A percentile compares a stretch with the other conserved stretches of the same genome.
Evolutionary conservation across 2,113 vertebrate genomes (phyloP).

Genomic region (Pygoscelis adeliae): DNA sequence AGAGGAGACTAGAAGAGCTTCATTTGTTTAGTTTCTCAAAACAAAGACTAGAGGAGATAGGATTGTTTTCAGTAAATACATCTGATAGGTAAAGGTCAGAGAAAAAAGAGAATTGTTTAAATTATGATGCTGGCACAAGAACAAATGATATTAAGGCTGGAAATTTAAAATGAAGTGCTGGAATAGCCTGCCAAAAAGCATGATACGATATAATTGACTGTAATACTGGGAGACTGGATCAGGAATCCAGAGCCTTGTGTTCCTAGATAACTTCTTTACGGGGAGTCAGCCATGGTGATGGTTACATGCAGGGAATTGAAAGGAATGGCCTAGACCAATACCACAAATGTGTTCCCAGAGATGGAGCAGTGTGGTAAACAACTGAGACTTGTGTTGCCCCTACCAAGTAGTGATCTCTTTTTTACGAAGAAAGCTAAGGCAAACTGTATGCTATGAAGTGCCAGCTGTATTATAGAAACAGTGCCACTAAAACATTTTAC

Average conservation of each 20-base stretch:
- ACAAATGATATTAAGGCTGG: conserved; percentile 36
- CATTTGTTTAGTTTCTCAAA: conserved; percentile 57
- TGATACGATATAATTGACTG: conserved; percentile 50
- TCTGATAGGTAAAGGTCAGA: conserved; percentile 63
- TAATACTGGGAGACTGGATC: conserved; percentile 5
- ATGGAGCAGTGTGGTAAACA: not conserved
- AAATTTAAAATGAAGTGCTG: conserved; percentile 30
- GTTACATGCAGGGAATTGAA: not conserved
- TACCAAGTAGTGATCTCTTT: not conserved
- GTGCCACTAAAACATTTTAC: not conserved
- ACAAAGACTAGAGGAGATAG: conserved; percentile 62
- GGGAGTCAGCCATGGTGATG: not conserved
- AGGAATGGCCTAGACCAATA: not conserved
- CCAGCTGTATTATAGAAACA: not conserved
- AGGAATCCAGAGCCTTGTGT: not conserved
- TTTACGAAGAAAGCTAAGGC: not conserved
- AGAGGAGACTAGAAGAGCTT: conserved; percentile 62
- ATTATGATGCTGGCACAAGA: conserved; percentile 37
- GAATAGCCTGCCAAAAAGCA: conserved; percentile 7
- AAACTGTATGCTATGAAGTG: not conserved
- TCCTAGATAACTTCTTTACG: not conserved
- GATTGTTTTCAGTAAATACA: conserved; percentile 66
- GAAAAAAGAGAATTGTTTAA: conserved; percentile 52
- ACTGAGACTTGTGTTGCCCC: not conserved
- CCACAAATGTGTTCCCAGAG: not conserved